A percentile compares a stretch with the other conserved stretches of the same genome.
Evolutionary conservation across 2,888 invertebrate genomes (phyloP).

Genomic region (Bellardia pandia): DNA sequence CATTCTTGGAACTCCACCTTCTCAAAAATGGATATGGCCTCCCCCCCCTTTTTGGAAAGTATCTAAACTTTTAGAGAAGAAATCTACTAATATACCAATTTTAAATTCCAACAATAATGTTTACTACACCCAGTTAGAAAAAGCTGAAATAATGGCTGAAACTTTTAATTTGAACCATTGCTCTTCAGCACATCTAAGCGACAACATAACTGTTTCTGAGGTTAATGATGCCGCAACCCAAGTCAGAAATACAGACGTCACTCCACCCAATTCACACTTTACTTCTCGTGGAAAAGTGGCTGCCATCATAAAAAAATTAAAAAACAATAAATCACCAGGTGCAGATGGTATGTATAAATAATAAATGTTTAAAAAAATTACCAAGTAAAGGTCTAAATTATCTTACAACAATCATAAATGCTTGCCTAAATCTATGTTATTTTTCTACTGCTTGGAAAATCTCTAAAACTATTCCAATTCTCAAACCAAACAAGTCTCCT

Average conservation of each 20-base stretch:
- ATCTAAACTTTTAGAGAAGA: background rate
- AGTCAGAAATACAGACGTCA: background rate
- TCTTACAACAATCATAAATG: background rate
- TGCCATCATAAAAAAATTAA: background rate
- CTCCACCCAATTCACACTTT: background rate
- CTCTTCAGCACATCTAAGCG: background rate
- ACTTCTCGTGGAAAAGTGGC: background rate
- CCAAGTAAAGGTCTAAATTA: background rate
- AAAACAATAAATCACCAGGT: constrained; percentile 2
- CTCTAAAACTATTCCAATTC: background rate
- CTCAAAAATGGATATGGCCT: background rate
- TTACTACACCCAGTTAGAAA: background rate
- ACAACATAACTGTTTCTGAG: too few species aligned
- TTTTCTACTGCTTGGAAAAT: too few species aligned
- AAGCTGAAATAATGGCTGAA: background rate
- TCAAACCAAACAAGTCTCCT: too few species aligned
- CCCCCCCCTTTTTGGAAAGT: background rate
- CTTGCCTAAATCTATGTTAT: too few species aligned
- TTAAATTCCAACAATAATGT: background rate
- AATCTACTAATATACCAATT: constrained; percentile 2
- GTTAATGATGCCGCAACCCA: too few species aligned
- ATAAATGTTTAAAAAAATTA: background rate
- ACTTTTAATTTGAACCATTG: background rate
- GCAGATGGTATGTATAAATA: background rate
- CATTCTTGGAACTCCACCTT: too few species aligned